phyloP scores from a whole-genome alignment of 92 coral and sea anemone species.

The Parazoanthus atlanticus region DNA sequence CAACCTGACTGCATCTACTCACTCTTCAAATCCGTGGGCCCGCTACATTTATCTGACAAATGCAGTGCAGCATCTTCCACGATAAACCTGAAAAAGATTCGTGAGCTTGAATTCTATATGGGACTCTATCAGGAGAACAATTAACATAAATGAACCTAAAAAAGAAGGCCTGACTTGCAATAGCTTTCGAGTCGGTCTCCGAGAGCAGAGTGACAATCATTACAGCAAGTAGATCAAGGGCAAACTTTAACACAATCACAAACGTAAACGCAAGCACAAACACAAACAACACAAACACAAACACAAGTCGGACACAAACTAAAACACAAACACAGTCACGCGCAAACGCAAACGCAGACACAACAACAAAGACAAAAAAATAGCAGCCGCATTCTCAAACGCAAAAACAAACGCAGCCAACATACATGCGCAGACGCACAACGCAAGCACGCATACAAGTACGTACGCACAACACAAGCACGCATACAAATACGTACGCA shows the following conservation, averaged over 20 bases:
- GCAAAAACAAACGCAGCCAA: neutral
- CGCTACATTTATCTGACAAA: conserved; percentile 89
- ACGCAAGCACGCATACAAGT: too few species aligned
- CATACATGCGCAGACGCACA: too few species aligned
- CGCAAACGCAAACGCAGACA: neutral
- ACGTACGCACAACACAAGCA: too few species aligned
- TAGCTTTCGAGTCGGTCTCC: too few species aligned
- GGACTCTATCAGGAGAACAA: neutral
- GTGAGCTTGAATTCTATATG: neutral
- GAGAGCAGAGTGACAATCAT: too few species aligned
- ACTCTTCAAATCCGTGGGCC: conserved; percentile 79
- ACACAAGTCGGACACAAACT: neutral
- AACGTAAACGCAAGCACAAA: neutral
- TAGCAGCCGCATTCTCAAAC: neutral
- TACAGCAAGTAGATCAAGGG: too few species aligned
- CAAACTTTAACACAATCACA: neutral
- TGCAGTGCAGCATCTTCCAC: conserved; percentile 94
- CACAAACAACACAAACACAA: neutral
- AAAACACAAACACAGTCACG: neutral
- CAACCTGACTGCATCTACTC: conserved; percentile 26
- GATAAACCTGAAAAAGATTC: conserved; percentile 70
- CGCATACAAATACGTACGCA: too few species aligned
- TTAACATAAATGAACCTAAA: neutral
- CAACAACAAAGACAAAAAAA: too few species aligned
- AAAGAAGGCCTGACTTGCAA: neutral